Conservation (phyloP, 2,797 vertebrate species). For the Lepilemur septentrionalis region DNA sequence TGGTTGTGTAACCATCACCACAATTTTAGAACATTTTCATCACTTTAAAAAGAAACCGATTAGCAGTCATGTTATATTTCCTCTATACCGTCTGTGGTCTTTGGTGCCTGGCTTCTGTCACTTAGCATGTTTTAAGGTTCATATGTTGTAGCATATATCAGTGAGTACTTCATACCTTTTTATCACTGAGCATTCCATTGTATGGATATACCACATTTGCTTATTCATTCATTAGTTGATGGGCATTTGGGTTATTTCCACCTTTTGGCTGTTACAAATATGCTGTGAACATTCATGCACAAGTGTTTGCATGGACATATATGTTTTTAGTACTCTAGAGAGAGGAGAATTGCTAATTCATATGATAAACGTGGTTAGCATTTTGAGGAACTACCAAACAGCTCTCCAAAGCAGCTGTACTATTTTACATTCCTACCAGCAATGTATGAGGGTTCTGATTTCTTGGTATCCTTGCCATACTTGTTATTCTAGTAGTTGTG, state of each 20-base stretch:
- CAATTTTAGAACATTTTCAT: slow-evolving; percentile 2
- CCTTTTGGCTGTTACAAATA: neutral
- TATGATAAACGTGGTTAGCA: neutral
- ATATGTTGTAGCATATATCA: neutral
- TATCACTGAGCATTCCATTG: neutral
- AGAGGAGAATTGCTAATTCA: neutral
- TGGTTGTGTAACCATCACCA: neutral
- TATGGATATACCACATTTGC: neutral
- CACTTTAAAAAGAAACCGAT: neutral
- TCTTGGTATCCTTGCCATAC: neutral
- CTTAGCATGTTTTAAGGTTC: neutral
- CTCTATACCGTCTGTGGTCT: neutral
- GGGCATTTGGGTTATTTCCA: neutral
- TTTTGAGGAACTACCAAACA: neutral
- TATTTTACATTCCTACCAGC: neutral
- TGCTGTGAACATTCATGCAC: neutral
- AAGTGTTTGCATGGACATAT: neutral
- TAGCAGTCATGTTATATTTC: neutral
- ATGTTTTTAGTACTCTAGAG: neutral
- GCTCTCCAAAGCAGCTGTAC: neutral
- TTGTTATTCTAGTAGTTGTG: neutral
- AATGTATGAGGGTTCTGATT: neutral
- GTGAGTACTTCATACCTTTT: neutral
- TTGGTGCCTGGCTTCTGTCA: slow-evolving; percentile 3
- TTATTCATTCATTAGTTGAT: neutral